A percentile compares a stretch with the other conserved stretches of the same genome.
Conservation (phyloP, 2,888 invertebrate species). For the Brenthis hecate region DNA sequence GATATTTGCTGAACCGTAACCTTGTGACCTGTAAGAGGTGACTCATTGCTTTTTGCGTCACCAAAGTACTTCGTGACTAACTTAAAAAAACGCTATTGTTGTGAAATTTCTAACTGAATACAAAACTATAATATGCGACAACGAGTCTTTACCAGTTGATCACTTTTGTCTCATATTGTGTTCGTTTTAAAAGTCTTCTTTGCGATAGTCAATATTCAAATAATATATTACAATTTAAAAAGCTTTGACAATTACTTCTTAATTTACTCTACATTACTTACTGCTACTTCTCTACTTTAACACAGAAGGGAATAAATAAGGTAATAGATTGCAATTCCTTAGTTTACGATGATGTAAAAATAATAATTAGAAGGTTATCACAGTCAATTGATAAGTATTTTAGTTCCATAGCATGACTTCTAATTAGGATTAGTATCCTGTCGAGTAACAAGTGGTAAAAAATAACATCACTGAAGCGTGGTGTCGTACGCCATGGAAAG, state of each 20-base stretch:
- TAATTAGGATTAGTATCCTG: constrained; percentile 32
- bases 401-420: constrained; percentile 27
- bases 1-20: not conserved
- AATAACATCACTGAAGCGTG: constrained; percentile 53
- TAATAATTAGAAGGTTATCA: not conserved
- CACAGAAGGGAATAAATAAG: too few relatives aligned
- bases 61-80: constrained; percentile 59
- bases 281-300: too few relatives aligned
- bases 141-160: constrained; percentile 1
- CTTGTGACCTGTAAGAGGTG: constrained; percentile 12
- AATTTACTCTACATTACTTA: too few relatives aligned
- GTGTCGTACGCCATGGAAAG: constrained; percentile 53
- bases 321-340: not conserved
- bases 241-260: too few relatives aligned
- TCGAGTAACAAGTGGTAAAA: constrained; percentile 27
- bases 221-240: not conserved
- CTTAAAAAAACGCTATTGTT: constrained; percentile 68
- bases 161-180: not conserved
- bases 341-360: not conserved
- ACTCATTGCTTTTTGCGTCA: constrained; percentile 68
- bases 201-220: not conserved
- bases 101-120: constrained; percentile 25
- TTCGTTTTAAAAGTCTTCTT: not conserved
- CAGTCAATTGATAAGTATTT: constrained; percentile 11
- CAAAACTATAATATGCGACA: constrained; percentile 5